These are phyloP conservation scores for Cotesia chilonis DNA, from an alignment of 1,140 invertebrate genomes.

Conservation along the genomic window DNA sequence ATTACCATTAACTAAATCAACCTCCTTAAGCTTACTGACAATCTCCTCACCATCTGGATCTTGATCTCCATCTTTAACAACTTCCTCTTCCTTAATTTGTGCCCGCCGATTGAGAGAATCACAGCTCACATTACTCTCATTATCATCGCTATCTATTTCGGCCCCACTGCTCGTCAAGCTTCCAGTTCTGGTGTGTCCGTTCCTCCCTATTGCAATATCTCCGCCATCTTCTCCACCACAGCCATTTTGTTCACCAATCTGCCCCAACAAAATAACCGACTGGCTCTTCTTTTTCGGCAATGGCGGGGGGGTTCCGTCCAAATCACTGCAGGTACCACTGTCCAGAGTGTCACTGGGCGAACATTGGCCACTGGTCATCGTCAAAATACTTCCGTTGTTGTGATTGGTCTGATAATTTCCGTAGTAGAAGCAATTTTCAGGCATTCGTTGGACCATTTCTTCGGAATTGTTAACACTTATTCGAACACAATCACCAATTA, in stretches of 20 bases:
- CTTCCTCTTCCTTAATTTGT: slow-evolving; percentile 14
- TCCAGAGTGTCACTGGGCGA: slow-evolving; percentile 81
- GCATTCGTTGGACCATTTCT: slow-evolving; percentile 53
- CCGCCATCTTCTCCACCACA: slow-evolving; percentile 57
- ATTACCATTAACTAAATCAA: slow-evolving; percentile 28
- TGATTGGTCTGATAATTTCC: slow-evolving; percentile 62
- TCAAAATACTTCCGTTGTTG: slow-evolving; percentile 43
- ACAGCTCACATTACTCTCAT: slow-evolving; percentile 76
- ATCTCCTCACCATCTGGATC: slow-evolving; percentile 9
- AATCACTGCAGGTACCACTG: slow-evolving; percentile 83
- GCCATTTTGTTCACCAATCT: slow-evolving; percentile 47
- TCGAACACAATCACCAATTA: slow-evolving; percentile 58
- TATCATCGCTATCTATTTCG: slow-evolving; percentile 73
- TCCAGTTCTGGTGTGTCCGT: slow-evolving; percentile 63
- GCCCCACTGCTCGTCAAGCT: slow-evolving; percentile 69
- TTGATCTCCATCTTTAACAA: background rate
- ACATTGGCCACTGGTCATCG: slow-evolving; percentile 80
- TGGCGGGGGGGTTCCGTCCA: slow-evolving; percentile 79
- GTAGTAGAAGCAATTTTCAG: slow-evolving; percentile 68
- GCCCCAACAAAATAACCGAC: slow-evolving; percentile 43
- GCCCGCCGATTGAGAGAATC: slow-evolving; percentile 71
- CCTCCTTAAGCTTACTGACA: slow-evolving; percentile 2
- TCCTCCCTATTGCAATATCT: slow-evolving; percentile 61
- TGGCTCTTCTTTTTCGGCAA: slow-evolving; percentile 72
- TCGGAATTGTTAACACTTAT: slow-evolving; percentile 60